Conservation (phyloP, 2,113 vertebrate genomes). For the Sitta europaea region DNA sequence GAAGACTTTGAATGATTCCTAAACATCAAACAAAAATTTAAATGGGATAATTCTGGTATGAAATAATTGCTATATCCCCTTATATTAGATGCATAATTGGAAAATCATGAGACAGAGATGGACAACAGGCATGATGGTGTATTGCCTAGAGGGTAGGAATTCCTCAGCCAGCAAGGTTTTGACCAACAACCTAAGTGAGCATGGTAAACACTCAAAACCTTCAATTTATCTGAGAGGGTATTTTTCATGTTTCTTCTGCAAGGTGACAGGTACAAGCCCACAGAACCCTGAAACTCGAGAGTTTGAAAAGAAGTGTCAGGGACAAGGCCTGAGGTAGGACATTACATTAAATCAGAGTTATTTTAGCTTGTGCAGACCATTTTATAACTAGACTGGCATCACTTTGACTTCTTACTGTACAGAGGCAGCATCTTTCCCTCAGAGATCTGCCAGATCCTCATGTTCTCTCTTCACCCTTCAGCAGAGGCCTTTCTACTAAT, state of each 20-base stretch:
- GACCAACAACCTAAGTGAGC: neutral
- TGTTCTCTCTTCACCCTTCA: neutral
- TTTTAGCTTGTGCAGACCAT: neutral
- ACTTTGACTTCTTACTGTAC: neutral
- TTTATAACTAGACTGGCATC: neutral
- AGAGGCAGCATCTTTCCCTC: neutral
- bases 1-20: fast-evolving
- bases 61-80: neutral
- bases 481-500: neutral
- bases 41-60: neutral
- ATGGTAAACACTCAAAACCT: neutral
- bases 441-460: neutral
- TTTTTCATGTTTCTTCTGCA: neutral
- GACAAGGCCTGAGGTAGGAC: neutral
- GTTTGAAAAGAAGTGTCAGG: neutral
- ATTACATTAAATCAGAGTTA: neutral
- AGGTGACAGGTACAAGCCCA: neutral
- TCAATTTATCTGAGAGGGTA: neutral
- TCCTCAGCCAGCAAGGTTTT: neutral
- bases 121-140: neutral
- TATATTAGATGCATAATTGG: neutral
- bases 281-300: neutral
- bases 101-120: neutral
- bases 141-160: neutral
- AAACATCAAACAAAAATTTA: neutral